phyloP scores from a whole-genome alignment of 2,888 invertebrate genomes.

The Acrobeloides nanus region DNA sequence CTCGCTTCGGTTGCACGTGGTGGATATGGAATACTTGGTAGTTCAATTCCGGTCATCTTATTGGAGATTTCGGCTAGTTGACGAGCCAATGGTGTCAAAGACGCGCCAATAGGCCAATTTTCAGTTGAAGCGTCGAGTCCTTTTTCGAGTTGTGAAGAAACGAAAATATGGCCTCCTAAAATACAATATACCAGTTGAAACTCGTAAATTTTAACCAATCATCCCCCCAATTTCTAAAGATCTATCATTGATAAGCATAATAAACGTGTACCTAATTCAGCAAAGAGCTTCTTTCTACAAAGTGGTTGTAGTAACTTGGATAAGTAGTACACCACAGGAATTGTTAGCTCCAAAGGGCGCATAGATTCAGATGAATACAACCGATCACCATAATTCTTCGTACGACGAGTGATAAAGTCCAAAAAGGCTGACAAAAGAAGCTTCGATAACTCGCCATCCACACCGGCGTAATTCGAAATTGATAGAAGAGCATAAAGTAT shows the following conservation, averaged over 20 bases:
- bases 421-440: no score
- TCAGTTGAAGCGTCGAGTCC: conserved; percentile 15
- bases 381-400: no score
- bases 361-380: no score
- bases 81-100: conserved; percentile 13
- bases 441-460: no score
- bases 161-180: conserved; percentile 26
- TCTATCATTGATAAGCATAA: no score
- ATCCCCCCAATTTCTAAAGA: no score
- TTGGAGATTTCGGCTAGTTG: conserved; percentile 14
- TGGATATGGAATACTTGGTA: background rate
- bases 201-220: no score
- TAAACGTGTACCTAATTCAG: conserved; percentile 13
- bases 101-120: conserved; percentile 14
- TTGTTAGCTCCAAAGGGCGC: conserved; percentile 14
- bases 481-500: conserved; percentile 15
- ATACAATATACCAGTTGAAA: no score
- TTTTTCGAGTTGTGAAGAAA: conserved; percentile 26
- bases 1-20: background rate
- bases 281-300: conserved; percentile 10
- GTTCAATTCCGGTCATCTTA: conserved; percentile 16
- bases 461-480: conserved; percentile 13
- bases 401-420: no score
- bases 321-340: conserved; percentile 13
- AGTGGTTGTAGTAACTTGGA: conserved; percentile 7